Conservation (phyloP, 2,888 invertebrate genomes). For the Psylliodes chrysocephalus region DNA sequence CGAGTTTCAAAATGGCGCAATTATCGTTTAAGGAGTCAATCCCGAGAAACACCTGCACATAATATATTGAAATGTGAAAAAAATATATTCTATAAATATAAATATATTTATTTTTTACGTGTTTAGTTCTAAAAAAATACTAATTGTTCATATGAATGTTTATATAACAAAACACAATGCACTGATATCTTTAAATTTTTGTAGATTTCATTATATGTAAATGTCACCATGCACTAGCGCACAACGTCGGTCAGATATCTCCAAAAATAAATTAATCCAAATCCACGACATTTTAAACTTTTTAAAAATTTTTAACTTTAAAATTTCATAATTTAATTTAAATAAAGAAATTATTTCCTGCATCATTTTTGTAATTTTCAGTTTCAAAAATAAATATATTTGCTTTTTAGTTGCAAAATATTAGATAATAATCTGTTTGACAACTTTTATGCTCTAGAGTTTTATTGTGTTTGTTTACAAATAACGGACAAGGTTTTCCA, state of each 20-base stretch:
- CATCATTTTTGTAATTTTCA: no score
- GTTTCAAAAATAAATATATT: no score
- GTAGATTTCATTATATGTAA: slow-evolving; percentile 54
- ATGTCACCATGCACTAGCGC: slow-evolving; percentile 62
- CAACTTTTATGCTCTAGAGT: no score
- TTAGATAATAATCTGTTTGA: no score
- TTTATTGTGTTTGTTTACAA: no score
- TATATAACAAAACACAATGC: slow-evolving; percentile 55
- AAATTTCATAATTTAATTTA: no score
- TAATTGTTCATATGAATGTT: slow-evolving; percentile 60
- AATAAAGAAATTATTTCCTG: no score
- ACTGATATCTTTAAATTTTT: slow-evolving; percentile 60
- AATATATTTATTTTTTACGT: slow-evolving; percentile 61
- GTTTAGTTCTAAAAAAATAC: slow-evolving; percentile 55
- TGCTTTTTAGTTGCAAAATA: no score
- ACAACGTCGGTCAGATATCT: slow-evolving; percentile 46
- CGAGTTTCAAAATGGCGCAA: slow-evolving; percentile 36
- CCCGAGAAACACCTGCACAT: slow-evolving; percentile 50
- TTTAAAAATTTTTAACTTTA: no score
- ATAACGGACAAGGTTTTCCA: no score
- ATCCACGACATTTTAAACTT: neutral
- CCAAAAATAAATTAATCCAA: slow-evolving; percentile 3
- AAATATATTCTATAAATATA: slow-evolving; percentile 55
- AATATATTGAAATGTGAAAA: slow-evolving; percentile 51
- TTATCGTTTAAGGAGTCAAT: slow-evolving; percentile 58